Conservation (phyloP, 2,797 vertebrate genomes). For the Hippocampus kuda region DNA sequence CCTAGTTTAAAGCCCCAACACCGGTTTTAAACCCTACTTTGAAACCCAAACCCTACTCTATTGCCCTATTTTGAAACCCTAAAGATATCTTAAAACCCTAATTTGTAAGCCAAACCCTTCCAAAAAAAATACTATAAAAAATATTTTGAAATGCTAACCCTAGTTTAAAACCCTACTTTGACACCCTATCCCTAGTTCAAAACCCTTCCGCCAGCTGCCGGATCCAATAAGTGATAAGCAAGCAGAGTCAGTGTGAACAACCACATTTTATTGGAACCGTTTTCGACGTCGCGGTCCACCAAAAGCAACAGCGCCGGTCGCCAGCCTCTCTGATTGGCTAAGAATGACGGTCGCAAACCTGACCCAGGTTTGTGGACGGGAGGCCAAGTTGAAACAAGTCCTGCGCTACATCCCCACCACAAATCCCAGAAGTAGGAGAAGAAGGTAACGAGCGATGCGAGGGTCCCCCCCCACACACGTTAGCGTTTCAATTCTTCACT, state of each 20-base stretch:
- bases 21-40: too few species aligned
- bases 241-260: conserved; percentile 49
- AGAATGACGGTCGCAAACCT: conserved; percentile 57
- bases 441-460: conserved; percentile 38
- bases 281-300: conserved; percentile 44
- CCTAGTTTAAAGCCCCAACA: too few species aligned
- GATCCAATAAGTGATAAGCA: neutral
- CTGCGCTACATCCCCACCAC: conserved; percentile 58
- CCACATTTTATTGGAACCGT: conserved; percentile 69
- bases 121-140: too few species aligned
- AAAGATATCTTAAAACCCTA: too few species aligned
- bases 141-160: too few species aligned
- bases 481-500: conserved; percentile 51
- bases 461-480: conserved; percentile 32
- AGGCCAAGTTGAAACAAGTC: conserved; percentile 43
- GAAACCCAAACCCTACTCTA: too few species aligned
- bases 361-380: conserved; percentile 21
- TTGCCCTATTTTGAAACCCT: too few species aligned
- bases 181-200: neutral
- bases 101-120: too few species aligned
- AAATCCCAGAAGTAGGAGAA: conserved; percentile 48
- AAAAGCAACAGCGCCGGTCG: conserved; percentile 43
- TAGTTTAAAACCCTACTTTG: too few species aligned
- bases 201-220: neutral
- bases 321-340: conserved; percentile 46